Base-by-base conservation (phyloP, 2,888 invertebrate species). In the Scaeva pyrastri region DNA sequence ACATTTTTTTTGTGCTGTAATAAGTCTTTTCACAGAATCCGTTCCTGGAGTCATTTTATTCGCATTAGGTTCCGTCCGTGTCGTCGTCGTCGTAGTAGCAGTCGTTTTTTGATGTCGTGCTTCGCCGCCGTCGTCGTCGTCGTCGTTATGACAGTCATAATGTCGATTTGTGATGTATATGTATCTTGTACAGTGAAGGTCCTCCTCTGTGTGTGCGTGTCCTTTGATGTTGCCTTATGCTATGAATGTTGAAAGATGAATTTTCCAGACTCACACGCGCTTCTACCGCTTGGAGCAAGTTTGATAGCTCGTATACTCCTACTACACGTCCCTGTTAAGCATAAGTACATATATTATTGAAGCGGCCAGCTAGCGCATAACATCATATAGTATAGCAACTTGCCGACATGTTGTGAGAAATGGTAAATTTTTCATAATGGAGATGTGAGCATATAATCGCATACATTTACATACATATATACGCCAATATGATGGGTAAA, bases 351-450 rank as follows among this genome's bases (percentile, higher is more conserved):
- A 36, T 31, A 39, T 45, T 55, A 7, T 12, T 26, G 41, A 19
- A 52, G 7, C 14, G 60, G 21, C 39, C 48, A 48, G 36, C 56
- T 19, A n/a, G 39, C 19, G 14, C 21, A 60, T 21, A 68, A 68
- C 50, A 31, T 31, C 31, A n/a, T n/a, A n/a, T n/a, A n/a, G n/a
- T n/a, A n/a, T n/a, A 31, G 62, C 71, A 82, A 56, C 62, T 50
- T 77, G 82, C 60, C 78, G 72, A 70, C 68, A 78, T 74, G 72
- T 55, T 74, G 73, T 74, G 73, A 83, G 77, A 76, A 81, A 78
- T 83, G 45, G 52, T 52, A 72, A 83, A 83, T 78, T 78, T 73
- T 74, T 79, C 74, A 78, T 78, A 78, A 83, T 78, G 78, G 73
- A 81, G 81, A 76, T 81, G 85, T 81, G 81, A 52, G 72, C 72